phyloP scores from a whole-genome alignment of 2,888 invertebrate species.

The Slavum lentiscoides region DNA sequence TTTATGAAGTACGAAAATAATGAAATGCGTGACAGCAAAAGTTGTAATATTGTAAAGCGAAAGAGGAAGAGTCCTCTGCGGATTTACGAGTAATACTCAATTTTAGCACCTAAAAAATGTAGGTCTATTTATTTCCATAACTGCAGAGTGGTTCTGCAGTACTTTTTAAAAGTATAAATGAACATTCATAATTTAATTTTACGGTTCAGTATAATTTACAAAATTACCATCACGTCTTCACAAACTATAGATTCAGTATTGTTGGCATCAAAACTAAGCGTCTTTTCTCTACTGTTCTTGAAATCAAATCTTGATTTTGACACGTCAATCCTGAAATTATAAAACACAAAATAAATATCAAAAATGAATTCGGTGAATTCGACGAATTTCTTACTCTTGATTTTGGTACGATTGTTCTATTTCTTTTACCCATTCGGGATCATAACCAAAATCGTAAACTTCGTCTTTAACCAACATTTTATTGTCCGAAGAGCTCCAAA shows the following conservation, averaged over 20 bases:
- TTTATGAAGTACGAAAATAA: too few species aligned
- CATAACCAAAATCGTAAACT: conserved; percentile 61
- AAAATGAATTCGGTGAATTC: neutral
- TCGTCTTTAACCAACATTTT: conserved; percentile 57
- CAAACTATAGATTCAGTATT: neutral
- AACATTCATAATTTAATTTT: too few species aligned
- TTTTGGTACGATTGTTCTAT: conserved; percentile 58
- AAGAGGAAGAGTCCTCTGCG: too few species aligned
- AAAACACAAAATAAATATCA: neutral
- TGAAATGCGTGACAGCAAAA: too few species aligned
- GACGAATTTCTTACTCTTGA: conserved; percentile 8
- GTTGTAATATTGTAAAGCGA: too few species aligned
- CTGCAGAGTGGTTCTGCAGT: too few species aligned
- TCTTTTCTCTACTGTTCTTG: conserved; percentile 11
- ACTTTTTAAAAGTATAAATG: too few species aligned
- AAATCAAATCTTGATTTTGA: conserved; percentile 33
- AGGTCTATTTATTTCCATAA: too few species aligned
- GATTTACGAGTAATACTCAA: too few species aligned
- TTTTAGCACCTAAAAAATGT: too few species aligned
- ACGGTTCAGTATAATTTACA: too few species aligned
- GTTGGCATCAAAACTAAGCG: neutral
- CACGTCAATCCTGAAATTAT: neutral
- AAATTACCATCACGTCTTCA: conserved; percentile 17
- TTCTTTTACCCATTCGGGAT: conserved; percentile 69
- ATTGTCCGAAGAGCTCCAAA: conserved; percentile 43